Base-by-base conservation (phyloP, 35 echinoderm and acorn worm genomes). In the Eucidaris tribuloides region DNA sequence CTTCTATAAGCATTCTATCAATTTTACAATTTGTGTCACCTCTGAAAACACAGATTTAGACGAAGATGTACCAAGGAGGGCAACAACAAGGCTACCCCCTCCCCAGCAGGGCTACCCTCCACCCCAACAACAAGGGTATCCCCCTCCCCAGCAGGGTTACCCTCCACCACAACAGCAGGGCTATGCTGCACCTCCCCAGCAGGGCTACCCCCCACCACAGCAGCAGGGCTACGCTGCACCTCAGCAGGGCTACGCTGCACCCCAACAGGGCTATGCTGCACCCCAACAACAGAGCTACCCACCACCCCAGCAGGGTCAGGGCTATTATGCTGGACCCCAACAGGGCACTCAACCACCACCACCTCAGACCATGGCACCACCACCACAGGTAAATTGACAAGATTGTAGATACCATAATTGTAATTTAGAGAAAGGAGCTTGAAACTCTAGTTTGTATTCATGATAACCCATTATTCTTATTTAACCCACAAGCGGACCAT, bases 51-150 rank as follows among this genome's bases (percentile, higher is more conserved):
- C n/a, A n/a, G n/a, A n/a, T n/a, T n/a, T n/a, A n/a, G n/a, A n/a
- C n/a, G n/a, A n/a, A n/a, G n/a, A n/a, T n/a, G n/a, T n/a, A n/a
- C n/a, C n/a, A n/a, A n/a, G n/a, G n/a, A n/a, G n/a, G n/a, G 14
- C 4, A 19, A 4, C 55, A 66, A 32, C 63, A 2, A 66, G 63
- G 63, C 3, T 66, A 66, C 63, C 63, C 25, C 63, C 63, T 19
- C 63, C 63, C 34, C 63, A 66, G 36, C 63, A 66, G 28, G 34
- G 63, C 24, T 66, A 66, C 28, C 63, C 63, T 32, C 63, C 63
- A 32, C 63, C 63, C 2, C 63, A n/a, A n/a, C 63, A 66, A 66
- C 63, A 66, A 18, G 34, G 63, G 4, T 66, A 66, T 18, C 63
- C 63, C 19, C 63, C 63, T 7, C 63, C 63, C 2, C 63, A 66